phyloP scores from a whole-genome alignment of 2,113 vertebrate species.

The Martes martes region DNA sequence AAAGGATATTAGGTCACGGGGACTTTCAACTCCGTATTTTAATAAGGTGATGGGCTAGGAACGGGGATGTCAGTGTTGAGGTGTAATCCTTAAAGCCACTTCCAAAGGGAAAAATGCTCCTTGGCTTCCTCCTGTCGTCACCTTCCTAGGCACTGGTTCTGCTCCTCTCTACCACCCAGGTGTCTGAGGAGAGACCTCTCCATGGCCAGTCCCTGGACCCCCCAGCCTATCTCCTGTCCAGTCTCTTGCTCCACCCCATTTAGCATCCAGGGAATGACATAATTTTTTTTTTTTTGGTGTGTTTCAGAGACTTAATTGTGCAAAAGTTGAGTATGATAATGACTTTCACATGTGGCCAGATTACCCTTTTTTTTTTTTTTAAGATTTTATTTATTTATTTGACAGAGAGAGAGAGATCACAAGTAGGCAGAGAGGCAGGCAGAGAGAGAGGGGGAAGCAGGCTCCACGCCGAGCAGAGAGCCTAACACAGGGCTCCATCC shows the following conservation, averaged over 20 bases:
- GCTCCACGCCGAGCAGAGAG: too few species aligned
- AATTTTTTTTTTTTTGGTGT: neutral
- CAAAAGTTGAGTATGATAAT: neutral
- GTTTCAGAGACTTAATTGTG: neutral
- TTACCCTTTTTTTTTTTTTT: neutral
- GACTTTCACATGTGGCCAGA: neutral
- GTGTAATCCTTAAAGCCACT: neutral
- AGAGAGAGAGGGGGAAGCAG: too few species aligned
- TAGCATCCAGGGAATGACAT: neutral
- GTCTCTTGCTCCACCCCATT: neutral
- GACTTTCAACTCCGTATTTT: neutral
- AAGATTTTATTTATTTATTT: too few species aligned
- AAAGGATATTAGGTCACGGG: neutral
- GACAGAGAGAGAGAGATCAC: too few species aligned
- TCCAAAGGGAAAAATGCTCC: neutral
- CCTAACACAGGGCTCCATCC: too few species aligned
- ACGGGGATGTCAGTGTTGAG: neutral
- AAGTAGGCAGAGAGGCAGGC: too few species aligned
- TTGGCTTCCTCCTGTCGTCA: neutral
- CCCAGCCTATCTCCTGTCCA: neutral
- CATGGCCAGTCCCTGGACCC: rapidly evolving
- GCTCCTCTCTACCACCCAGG: neutral
- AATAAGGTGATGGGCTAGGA: neutral
- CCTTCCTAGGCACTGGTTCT: neutral
- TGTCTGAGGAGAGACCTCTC: neutral